Evolutionary conservation across 2,113 vertebrate genomes (phyloP), one percentile per base, ranked within the genome.

Genomic region (Rostratula benghalensis): DNA sequence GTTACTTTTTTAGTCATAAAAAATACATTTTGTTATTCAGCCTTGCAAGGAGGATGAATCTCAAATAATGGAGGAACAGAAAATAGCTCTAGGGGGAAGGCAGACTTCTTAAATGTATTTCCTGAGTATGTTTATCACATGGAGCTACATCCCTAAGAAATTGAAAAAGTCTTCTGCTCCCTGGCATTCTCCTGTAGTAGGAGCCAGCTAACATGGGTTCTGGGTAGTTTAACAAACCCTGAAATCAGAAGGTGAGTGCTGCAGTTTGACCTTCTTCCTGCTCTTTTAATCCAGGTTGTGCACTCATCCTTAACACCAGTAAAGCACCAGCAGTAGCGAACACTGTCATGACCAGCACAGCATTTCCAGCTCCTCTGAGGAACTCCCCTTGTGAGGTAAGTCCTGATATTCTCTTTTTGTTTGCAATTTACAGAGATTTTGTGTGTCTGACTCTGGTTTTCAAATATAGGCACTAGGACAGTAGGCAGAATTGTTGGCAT

Each of bases 331-430:
- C 97, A 37, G 96, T 96, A 20, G 93, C 98, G 85, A 97, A 98
- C 53, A 97, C 98, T 6, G 83, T 98, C 10, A 97, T 99, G 93
- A 98, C 98, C 96, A 99, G 99, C 57, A 92, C 97, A 4, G 94
- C 98, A 3, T 99, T 99, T 94, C 99, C 99, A 3, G 98, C 99
- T 46, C 99, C 99, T 17, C 97, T 99, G 63, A 99, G 98, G 96
- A 99, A 99, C 94, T 99, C 99, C 19, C 98, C 98, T 0, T 99
- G 99, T 46, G 98, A 98, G 98, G 99, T 98, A 98, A 99, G 99
- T 98, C 19, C 63, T 67, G 9, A 7, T 19, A 13, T 69, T 74
- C 84, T 70, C 56, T 87, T 39, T 56, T 77, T 25, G 83, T 78
- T 46, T 89, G 30, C 46, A 81, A 18, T 81, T 94, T 82, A 41